A percentile compares a stretch with the other conserved stretches of the same genome.
Evolutionary conservation across 2,113 vertebrate species (phyloP).

Genomic region (Cyprinodon tularosa): DNA sequence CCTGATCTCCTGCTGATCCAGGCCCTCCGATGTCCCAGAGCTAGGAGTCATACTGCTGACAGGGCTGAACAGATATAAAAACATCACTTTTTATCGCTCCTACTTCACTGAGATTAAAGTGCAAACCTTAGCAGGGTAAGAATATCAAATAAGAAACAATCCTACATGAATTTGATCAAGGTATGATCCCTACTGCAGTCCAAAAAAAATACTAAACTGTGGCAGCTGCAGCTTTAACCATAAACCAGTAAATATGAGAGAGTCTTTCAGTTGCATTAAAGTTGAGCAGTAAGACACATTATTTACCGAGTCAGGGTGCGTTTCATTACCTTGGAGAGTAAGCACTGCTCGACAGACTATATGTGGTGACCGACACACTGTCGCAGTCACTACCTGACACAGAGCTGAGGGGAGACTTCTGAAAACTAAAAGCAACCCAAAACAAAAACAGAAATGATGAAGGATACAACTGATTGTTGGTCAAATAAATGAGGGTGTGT

Average conservation of each 20-base stretch:
- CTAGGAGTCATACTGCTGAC: constrained; percentile 83
- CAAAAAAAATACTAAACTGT: neutral
- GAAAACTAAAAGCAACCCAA: constrained; percentile 81
- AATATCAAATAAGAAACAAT: neutral
- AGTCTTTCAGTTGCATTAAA: neutral
- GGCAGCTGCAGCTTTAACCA: neutral
- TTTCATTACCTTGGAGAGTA: constrained; percentile 88
- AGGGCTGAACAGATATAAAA: constrained; percentile 51
- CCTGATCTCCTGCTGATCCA: constrained; percentile 83
- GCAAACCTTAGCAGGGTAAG: too few species aligned
- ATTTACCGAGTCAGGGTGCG: neutral
- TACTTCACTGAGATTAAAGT: neutral
- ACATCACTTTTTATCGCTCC: neutral
- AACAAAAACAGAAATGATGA: constrained; percentile 19
- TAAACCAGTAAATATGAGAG: neutral
- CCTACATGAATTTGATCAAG: neutral
- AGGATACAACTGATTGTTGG: constrained; percentile 3
- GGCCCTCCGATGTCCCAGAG: constrained; percentile 84
- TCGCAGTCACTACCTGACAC: constrained; percentile 92
- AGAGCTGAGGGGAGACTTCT: constrained; percentile 88
- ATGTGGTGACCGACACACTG: constrained; percentile 92
- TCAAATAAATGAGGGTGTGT: constrained; percentile 8
- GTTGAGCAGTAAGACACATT: neutral
- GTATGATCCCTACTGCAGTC: neutral
- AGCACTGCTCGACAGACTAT: constrained; percentile 91